Percentiles rank a stretch among this genome's conserved stretches.
These are phyloP conservation scores for Drosophila macrospina DNA, from an alignment of 2,888 invertebrate species.

Conservation along the genomic window DNA sequence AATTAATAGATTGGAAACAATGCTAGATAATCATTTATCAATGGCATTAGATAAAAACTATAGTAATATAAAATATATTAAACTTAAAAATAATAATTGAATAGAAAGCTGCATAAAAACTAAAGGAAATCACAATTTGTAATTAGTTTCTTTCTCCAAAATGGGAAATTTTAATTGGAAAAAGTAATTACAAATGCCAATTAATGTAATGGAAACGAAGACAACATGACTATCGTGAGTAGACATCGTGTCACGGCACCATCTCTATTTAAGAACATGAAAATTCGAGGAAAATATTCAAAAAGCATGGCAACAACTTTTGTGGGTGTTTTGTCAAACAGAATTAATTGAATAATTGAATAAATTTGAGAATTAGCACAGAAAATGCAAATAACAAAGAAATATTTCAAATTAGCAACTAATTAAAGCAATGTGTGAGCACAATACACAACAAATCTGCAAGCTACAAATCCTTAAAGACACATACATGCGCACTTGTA, in stretches of 20 bases:
- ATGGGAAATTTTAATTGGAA: not conserved
- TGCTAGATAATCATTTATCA: not conserved
- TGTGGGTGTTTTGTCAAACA: constrained; percentile 5
- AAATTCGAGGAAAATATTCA: not conserved
- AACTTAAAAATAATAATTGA: not conserved
- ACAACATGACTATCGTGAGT: not conserved
- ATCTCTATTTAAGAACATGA: not conserved
- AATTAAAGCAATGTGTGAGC: not conserved
- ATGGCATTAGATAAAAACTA: not conserved
- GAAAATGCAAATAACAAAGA: not conserved
- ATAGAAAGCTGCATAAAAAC: not conserved
- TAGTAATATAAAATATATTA: not conserved
- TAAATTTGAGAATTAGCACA: not conserved
- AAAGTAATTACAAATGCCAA: not conserved
- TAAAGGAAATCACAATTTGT: not conserved
- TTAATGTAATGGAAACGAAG: not conserved
- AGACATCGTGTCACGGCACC: not conserved
- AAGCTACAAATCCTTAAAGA: not conserved
- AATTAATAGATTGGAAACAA: not conserved
- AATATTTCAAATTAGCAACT: constrained; percentile 12
- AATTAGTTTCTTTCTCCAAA: not conserved
- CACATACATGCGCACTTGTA: not conserved
- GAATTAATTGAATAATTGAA: constrained; percentile 2
- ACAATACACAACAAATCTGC: too few relatives aligned
- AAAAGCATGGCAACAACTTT: not conserved